These are phyloP conservation scores for Trichomalopsis sarcophagae DNA, from an alignment of 1,140 invertebrate genomes.

Conservation along the genomic window DNA sequence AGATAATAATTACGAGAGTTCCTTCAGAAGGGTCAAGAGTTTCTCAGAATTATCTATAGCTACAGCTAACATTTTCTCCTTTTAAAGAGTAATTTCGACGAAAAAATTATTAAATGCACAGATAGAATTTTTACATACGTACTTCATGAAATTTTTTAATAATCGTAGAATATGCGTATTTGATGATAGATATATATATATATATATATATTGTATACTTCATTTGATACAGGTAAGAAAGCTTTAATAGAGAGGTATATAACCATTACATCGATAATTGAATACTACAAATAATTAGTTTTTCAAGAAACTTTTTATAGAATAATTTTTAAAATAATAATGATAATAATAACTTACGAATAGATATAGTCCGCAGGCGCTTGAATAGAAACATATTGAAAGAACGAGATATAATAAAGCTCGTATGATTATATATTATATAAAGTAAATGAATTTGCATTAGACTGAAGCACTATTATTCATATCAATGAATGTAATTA, in stretches of 20 bases:
- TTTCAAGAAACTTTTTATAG: conserved; percentile 35
- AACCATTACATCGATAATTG: not conserved
- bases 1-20: conserved; percentile 8
- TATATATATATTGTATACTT: too few species aligned
- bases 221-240: not conserved
- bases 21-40: not conserved
- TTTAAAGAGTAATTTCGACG: not conserved
- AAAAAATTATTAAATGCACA: not conserved
- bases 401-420: not conserved
- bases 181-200: not conserved
- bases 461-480: conserved; percentile 50
- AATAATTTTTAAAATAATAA: conserved; percentile 4
- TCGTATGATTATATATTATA: not conserved
- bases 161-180: not conserved
- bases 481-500: conserved; percentile 47
- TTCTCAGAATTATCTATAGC: not conserved
- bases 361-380: conserved; percentile 16
- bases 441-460: conserved; percentile 9
- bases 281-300: conserved; percentile 23
- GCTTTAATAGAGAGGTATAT: not conserved
- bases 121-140: not conserved
- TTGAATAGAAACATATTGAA: conserved; percentile 43
- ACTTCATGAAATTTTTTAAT: not conserved
- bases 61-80: not conserved
- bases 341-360: not conserved